These are phyloP conservation scores for Herminia tarsipennalis DNA, from an alignment of 2,888 invertebrate species.

Conservation along the genomic window DNA sequence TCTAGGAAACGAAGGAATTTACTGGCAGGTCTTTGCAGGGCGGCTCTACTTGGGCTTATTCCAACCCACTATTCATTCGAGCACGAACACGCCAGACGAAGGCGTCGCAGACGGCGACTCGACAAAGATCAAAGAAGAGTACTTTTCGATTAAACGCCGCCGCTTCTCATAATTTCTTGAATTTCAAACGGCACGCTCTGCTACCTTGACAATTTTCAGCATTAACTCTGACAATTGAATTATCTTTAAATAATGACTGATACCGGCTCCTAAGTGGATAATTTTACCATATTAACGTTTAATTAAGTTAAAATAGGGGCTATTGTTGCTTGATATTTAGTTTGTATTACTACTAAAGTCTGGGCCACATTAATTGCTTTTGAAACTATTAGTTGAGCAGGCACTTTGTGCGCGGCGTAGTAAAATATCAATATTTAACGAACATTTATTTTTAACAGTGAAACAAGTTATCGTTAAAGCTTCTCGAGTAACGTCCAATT, in stretches of 20 bases:
- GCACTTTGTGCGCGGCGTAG: conserved; percentile 2
- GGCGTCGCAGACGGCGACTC: conserved; percentile 48
- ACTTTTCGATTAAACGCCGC: conserved; percentile 61
- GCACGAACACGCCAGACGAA: conserved; percentile 50
- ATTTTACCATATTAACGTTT: conserved; percentile 8
- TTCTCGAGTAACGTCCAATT: conserved; percentile 64
- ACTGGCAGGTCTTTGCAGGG: no score
- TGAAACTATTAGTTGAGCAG: no score
- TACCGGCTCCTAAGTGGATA: no score
- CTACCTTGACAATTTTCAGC: conserved; percentile 41
- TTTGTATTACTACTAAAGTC: no score
- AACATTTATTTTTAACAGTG: conserved; percentile 48
- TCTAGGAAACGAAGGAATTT: conserved; percentile 44
- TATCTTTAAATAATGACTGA: conserved; percentile 27
- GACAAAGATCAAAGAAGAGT: conserved; percentile 59
- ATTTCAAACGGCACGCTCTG: conserved; percentile 48
- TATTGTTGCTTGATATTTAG: neutral
- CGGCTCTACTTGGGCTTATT: conserved; percentile 44
- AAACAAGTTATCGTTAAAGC: conserved; percentile 61
- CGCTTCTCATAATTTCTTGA: conserved; percentile 56
- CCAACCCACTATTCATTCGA: conserved; percentile 50
- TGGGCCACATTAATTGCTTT: no score
- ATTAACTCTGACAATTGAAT: conserved; percentile 31
- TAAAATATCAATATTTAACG: conserved; percentile 32
- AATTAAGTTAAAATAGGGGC: neutral